Evolutionary conservation across 2,113 vertebrate genomes (phyloP).

Genomic region (Eurystomus gularis): DNA sequence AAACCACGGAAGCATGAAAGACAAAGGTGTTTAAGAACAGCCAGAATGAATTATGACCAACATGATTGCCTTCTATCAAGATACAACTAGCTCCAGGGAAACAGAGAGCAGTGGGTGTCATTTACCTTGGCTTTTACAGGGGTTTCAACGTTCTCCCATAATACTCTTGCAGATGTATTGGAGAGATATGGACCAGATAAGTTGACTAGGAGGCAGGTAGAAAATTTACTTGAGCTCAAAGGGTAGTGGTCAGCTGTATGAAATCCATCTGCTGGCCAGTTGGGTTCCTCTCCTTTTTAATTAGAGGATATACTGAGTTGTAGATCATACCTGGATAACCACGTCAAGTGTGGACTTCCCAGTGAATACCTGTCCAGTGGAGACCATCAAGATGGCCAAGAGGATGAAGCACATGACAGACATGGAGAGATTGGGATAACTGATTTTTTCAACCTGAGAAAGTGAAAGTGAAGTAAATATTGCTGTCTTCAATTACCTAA

Average conservation of each 20-base stretch:
- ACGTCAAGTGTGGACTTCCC: not conserved
- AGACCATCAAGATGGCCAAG: too few relatives aligned
- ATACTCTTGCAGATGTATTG: too few relatives aligned
- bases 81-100: not conserved
- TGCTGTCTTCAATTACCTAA: not conserved
- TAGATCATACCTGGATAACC: not conserved
- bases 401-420: not conserved
- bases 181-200: not conserved
- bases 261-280: fast-evolving
- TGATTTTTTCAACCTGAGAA: not conserved
- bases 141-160: not conserved
- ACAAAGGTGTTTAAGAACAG: not conserved
- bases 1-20: not conserved
- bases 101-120: not conserved
- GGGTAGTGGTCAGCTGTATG: not conserved
- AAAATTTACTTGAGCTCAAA: not conserved
- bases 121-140: not conserved
- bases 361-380: too few relatives aligned
- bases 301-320: too few relatives aligned
- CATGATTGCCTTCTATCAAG: not conserved
- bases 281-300: not conserved
- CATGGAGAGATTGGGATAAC: not conserved
- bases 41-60: not conserved
- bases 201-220: not conserved
- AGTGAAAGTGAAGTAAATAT: not conserved